Evolutionary conservation across 2,113 vertebrate species (phyloP).

Genomic region (Apteryx owenii): DNA sequence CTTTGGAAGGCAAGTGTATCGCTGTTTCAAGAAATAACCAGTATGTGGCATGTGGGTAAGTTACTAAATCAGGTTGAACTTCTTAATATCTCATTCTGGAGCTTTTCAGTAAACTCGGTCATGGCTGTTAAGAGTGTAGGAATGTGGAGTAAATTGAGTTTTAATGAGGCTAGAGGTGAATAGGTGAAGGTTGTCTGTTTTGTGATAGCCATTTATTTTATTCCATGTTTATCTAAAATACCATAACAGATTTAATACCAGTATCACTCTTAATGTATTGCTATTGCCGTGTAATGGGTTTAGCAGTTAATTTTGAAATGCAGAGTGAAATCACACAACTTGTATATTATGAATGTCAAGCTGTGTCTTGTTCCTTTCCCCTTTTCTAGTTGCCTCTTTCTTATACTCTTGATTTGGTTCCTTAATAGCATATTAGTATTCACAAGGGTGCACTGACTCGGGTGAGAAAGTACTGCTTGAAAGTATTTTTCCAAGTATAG

Average conservation of each 20-base stretch:
- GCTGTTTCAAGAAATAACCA: conserved; percentile 86
- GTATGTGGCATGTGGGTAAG: conserved; percentile 95
- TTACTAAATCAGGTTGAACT: neutral
- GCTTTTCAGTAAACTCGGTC: neutral
- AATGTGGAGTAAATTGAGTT: neutral
- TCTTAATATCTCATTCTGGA: neutral
- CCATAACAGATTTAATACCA: too few relatives aligned
- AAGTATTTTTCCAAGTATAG: neutral
- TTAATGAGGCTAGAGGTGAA: neutral
- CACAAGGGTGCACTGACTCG: neutral
- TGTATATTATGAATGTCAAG: neutral
- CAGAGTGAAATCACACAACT: neutral
- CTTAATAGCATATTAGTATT: neutral
- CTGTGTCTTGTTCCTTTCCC: neutral
- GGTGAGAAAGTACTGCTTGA: neutral
- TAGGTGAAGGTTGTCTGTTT: neutral
- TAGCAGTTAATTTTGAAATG: neutral
- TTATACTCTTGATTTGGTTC: neutral
- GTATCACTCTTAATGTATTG: neutral
- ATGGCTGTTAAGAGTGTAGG: neutral
- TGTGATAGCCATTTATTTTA: neutral
- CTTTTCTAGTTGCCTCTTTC: neutral
- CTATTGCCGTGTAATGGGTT: neutral
- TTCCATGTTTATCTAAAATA: neutral
- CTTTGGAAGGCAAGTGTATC: conserved; percentile 85